Evolutionary conservation across 2,888 invertebrate genomes (phyloP).

Genomic region (Mamestra brassicae): DNA sequence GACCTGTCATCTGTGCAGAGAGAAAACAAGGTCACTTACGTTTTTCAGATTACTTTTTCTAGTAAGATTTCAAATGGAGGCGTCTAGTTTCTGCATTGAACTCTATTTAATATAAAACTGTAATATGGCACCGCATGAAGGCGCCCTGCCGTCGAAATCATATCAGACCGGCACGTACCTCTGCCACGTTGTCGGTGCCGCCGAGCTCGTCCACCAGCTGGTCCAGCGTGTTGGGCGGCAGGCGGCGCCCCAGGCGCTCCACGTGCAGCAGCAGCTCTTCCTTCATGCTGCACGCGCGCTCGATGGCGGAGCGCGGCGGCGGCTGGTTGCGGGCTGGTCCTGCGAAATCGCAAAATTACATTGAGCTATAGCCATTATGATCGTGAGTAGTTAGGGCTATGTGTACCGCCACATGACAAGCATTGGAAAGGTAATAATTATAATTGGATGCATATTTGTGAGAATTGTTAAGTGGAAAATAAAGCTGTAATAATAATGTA

Average conservation of each 20-base stretch:
- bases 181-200: constrained; percentile 94
- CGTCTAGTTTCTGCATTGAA: neutral
- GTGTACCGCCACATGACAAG: no score
- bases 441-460: no score
- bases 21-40: neutral
- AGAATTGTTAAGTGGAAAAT: no score
- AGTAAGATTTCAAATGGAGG: no score
- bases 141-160: no score
- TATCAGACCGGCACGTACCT: no score
- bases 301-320: constrained; percentile 96
- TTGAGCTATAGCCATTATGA: no score
- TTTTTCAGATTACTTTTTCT: neutral
- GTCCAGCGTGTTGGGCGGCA: constrained; percentile 99
- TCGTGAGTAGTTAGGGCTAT: no score
- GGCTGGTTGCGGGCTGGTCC: constrained; percentile 84
- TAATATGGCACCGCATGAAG: no score
- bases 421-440: no score
- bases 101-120: no score
- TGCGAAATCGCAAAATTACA: constrained; percentile 49
- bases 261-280: constrained; percentile 96
- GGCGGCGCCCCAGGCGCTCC: constrained; percentile 95
- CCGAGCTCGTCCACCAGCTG: constrained; percentile 99
- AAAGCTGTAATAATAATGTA: no score
- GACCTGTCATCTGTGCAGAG: constrained; percentile 96
- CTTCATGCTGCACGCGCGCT: constrained; percentile 97